Conservation (phyloP, 2,888 invertebrate species). For the Caenorhabditis imperialis region DNA sequence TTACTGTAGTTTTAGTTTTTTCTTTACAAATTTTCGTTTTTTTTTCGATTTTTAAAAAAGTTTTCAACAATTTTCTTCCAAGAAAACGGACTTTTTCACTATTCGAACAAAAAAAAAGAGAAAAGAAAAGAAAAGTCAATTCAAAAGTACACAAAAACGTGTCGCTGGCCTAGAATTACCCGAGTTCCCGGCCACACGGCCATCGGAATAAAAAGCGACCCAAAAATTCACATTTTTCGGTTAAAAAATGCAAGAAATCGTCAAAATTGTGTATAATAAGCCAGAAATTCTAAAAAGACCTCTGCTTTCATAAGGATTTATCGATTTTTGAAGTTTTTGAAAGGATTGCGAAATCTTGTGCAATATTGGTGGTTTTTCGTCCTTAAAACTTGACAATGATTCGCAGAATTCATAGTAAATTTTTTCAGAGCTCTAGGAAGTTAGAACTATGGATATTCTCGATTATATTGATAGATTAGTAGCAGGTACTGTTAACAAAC, state of each 20-base stretch:
- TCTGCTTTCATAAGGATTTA: no score
- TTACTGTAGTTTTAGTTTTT: no score
- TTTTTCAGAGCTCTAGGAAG: not conserved
- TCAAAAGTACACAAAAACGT: not conserved
- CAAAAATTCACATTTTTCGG: no score
- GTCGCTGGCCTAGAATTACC: not conserved
- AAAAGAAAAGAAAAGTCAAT: not conserved
- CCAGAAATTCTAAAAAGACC: no score
- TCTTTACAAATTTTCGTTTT: not conserved
- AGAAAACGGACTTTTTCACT: no score
- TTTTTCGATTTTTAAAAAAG: not conserved
- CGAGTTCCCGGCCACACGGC: no score
- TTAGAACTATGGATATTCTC: conserved; percentile 27
- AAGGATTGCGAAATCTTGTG: conserved; percentile 34
- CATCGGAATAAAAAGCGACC: no score
- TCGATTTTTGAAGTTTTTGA: conserved; percentile 4
- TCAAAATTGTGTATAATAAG: no score
- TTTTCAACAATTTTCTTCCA: conserved; percentile 2
- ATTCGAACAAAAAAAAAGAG: not conserved
- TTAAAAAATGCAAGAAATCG: no score
- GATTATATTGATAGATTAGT: conserved; percentile 35
- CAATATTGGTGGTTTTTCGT: conserved; percentile 14
- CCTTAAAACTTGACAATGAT: no score
- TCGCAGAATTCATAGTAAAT: no score
- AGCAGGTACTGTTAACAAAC: conserved; percentile 14